Percentiles rank a stretch among this genome's conserved stretches.
Conservation (phyloP, 2,797 vertebrate genomes). For the Bufotes viridis region DNA sequence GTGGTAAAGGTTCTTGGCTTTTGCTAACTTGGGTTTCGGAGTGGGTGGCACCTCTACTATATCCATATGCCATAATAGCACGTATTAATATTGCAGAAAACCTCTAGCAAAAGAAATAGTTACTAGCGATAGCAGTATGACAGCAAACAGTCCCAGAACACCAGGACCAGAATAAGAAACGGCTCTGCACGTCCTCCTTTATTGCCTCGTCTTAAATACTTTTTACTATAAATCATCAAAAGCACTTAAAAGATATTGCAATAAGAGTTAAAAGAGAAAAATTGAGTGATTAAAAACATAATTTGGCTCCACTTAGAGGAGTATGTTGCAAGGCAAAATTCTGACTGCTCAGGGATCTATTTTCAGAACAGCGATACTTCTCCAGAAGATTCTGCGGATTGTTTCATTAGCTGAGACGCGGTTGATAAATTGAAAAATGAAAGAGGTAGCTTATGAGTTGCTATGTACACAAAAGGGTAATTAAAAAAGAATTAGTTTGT, state of each 20-base stretch:
- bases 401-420: constrained; percentile 42
- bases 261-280: not conserved
- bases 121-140: not conserved
- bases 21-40: no score
- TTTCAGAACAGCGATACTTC: constrained; percentile 21
- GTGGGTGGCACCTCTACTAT: no score
- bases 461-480: constrained; percentile 38
- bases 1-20: no score
- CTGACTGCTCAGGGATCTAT: constrained; percentile 16
- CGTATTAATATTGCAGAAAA: no score
- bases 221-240: not conserved
- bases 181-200: not conserved
- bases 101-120: not conserved
- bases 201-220: not conserved
- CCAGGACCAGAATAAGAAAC: not conserved
- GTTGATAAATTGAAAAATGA: constrained; percentile 47
- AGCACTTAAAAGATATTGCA: not conserved
- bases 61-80: no score
- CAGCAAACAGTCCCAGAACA: not conserved
- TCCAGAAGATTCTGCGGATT: constrained; percentile 35
- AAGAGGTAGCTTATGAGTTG: constrained; percentile 22
- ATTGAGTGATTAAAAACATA: constrained; percentile 16
- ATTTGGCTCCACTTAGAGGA: not conserved
- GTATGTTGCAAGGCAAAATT: not conserved
- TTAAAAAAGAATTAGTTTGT: constrained; percentile 50